Evolutionary conservation across 2,797 vertebrate genomes (phyloP).

Genomic region (Diglossa cyanea): DNA sequence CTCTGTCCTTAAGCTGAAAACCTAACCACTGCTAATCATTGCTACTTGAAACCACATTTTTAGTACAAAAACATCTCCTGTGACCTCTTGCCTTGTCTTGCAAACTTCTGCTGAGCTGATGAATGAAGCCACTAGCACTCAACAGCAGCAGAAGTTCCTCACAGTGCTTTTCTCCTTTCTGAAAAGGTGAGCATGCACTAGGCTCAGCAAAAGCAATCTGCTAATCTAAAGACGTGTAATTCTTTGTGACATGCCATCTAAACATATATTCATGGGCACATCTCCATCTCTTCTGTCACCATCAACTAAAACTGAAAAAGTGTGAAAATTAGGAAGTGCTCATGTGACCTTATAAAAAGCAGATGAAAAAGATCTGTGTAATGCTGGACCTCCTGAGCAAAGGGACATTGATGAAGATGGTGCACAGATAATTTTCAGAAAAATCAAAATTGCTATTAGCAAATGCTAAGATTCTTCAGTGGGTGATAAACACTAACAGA

Average conservation of each 20-base stretch:
- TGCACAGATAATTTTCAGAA: background rate
- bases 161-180: background rate
- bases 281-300: background rate
- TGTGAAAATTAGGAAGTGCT: background rate
- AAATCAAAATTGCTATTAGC: background rate
- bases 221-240: background rate
- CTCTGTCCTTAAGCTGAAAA: accelerated
- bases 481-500: background rate
- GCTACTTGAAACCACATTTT: background rate
- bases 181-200: background rate
- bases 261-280: background rate
- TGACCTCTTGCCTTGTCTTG: background rate
- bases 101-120: background rate
- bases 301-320: background rate
- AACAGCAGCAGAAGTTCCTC: background rate
- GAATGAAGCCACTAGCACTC: background rate
- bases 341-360: background rate
- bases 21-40: too few relatives aligned
- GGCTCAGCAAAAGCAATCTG: background rate
- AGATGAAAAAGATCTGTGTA: background rate
- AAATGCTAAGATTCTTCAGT: background rate
- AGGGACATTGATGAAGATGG: background rate
- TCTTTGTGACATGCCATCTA: background rate
- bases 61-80: background rate
- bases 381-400: background rate